phyloP scores from a whole-genome alignment of 2,797 vertebrate genomes.

The Xyrichtys novacula region DNA sequence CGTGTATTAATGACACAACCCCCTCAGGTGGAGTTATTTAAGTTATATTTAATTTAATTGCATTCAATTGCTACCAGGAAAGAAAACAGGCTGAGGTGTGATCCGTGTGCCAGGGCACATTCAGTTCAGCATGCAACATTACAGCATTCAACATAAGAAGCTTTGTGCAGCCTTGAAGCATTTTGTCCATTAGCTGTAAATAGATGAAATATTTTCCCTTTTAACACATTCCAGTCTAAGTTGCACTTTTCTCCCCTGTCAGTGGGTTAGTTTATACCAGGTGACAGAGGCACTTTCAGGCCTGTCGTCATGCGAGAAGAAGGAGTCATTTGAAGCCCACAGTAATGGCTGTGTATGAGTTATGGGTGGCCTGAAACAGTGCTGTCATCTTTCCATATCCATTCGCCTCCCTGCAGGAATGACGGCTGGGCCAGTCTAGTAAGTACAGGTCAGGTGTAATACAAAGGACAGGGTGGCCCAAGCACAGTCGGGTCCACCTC shows the following conservation, averaged over 20 bases:
- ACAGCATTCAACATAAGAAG: constrained; percentile 52
- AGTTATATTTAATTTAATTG: constrained; percentile 67
- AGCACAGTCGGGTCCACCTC: constrained; percentile 43
- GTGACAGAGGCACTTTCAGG: constrained; percentile 36
- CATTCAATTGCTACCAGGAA: constrained; percentile 60
- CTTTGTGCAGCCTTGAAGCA: constrained; percentile 35
- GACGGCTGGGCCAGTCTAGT: constrained; percentile 50
- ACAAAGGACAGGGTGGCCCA: constrained; percentile 64
- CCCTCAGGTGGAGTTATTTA: constrained; percentile 43
- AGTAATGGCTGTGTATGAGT: constrained; percentile 39
- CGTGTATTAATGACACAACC: constrained; percentile 45
- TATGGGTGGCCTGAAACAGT: constrained; percentile 38
- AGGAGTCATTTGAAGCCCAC: constrained; percentile 34
- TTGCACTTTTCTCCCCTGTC: constrained; percentile 7
- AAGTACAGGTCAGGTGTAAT: constrained; percentile 57
- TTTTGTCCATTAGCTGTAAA: constrained; percentile 31
- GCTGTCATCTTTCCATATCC: constrained; percentile 59
- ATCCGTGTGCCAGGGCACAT: constrained; percentile 26
- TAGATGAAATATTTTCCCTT: constrained; percentile 41
- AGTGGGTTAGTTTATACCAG: constrained; percentile 23
- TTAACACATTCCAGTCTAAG: constrained; percentile 25
- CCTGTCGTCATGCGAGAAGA: constrained; percentile 35
- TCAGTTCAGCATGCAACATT: constrained; percentile 28
- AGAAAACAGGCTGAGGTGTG: constrained; percentile 61
- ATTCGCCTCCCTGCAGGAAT: constrained; percentile 51